Percentiles rank a stretch among this genome's conserved stretches.
These are phyloP conservation scores for Adelognathus sp. DNA, from an alignment of 2,888 invertebrate species.

Conservation along the genomic window DNA sequence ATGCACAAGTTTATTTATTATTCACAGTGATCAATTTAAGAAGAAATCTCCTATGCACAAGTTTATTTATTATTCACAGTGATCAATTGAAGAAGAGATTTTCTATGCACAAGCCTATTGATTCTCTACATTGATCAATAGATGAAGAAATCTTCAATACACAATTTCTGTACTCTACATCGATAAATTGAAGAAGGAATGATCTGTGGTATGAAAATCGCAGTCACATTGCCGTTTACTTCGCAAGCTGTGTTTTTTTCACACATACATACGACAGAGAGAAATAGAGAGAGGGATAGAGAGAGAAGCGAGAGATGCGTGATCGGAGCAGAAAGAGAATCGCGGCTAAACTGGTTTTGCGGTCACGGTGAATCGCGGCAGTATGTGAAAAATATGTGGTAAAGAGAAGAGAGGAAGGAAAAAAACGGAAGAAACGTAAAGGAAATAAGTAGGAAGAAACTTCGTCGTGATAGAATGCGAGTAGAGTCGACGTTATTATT, in stretches of 20 bases:
- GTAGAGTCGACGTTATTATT: constrained; percentile 51
- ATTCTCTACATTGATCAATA: no score
- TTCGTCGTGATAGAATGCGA: constrained; percentile 33
- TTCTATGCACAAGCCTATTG: not conserved
- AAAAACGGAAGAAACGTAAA: not conserved
- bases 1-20: no score
- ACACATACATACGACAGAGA: no score
- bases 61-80: no score
- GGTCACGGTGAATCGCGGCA: constrained; percentile 44
- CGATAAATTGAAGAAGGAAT: no score
- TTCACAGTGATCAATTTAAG: no score
- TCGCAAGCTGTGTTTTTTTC: no score
- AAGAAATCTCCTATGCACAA: no score
- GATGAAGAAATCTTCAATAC: not conserved
- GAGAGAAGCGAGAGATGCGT: not conserved
- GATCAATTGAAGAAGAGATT: no score
- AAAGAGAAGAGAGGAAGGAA: constrained; percentile 18
- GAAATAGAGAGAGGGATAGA: not conserved
- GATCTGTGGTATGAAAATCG: no score
- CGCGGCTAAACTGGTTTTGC: constrained; percentile 53
- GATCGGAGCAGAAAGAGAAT: constrained; percentile 36
- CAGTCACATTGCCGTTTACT: no score
- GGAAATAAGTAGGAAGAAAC: constrained; percentile 20
- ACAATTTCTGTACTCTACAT: no score
- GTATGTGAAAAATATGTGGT: not conserved